Conservation (phyloP, 2,113 vertebrate genomes). For the Dicaeum eximium region DNA sequence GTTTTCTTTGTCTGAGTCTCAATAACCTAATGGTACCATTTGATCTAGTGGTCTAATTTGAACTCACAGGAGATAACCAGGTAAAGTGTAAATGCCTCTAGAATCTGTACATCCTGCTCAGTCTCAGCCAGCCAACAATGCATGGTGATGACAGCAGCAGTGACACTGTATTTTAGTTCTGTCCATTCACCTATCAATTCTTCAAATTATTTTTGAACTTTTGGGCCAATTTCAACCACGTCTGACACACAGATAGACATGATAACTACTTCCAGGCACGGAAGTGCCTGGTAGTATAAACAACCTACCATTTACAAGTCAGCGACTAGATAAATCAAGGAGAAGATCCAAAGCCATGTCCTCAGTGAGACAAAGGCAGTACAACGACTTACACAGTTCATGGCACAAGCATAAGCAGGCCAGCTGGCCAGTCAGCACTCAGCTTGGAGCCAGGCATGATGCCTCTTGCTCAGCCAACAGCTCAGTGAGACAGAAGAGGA, state of each 20-base stretch:
- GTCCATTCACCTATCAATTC: neutral
- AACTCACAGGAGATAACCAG: neutral
- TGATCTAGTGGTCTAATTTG: neutral
- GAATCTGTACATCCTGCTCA: neutral
- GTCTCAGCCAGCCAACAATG: neutral
- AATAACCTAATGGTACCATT: neutral
- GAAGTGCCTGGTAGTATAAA: too few relatives aligned
- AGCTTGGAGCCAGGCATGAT: neutral
- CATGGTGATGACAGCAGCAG: neutral
- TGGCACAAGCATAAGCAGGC: neutral
- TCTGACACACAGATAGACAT: neutral
- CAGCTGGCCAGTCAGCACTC: neutral
- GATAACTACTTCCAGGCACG: neutral
- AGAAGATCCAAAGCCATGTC: neutral
- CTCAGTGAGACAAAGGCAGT: neutral
- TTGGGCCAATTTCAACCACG: neutral
- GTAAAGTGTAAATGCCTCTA: neutral
- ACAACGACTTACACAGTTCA: fast-evolving
- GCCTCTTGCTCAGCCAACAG: neutral
- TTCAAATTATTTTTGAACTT: neutral
- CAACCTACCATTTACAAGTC: neutral
- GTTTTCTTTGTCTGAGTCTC: neutral
- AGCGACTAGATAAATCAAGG: neutral
- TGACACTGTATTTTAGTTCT: neutral
- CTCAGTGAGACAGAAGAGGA: neutral